These are phyloP conservation scores for Phyllostomus hastatus DNA, from an alignment of 2,113 vertebrate genomes.

Conservation along the genomic window DNA sequence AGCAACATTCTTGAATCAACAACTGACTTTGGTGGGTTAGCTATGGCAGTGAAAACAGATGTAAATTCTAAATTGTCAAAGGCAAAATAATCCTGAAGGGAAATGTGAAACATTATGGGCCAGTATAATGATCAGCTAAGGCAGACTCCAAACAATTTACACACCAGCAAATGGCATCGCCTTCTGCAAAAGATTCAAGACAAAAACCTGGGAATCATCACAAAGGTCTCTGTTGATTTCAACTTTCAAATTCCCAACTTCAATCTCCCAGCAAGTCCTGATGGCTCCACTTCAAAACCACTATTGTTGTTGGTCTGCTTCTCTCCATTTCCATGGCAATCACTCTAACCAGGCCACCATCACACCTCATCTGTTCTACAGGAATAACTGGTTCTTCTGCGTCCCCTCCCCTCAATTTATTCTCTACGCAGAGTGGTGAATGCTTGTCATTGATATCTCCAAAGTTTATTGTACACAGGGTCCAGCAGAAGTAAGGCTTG, in stretches of 20 bases:
- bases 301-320: background rate
- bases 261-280: background rate
- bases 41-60: background rate
- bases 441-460: background rate
- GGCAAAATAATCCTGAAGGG: background rate
- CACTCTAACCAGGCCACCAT: background rate
- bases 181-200: background rate
- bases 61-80: background rate
- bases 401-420: background rate
- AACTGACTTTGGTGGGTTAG: background rate
- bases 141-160: background rate
- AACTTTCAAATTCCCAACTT: background rate
- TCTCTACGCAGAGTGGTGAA: background rate
- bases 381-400: background rate
- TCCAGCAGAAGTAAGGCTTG: no score
- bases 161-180: background rate
- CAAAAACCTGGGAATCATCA: background rate
- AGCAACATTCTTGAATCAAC: background rate
- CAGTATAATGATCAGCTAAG: background rate
- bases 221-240: background rate
- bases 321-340: background rate
- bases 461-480: background rate
- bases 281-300: background rate
- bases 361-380: background rate
- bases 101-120: background rate